Base-by-base conservation (phyloP, 2,888 invertebrate genomes). In the Megastigmus dorsalis region DNA sequence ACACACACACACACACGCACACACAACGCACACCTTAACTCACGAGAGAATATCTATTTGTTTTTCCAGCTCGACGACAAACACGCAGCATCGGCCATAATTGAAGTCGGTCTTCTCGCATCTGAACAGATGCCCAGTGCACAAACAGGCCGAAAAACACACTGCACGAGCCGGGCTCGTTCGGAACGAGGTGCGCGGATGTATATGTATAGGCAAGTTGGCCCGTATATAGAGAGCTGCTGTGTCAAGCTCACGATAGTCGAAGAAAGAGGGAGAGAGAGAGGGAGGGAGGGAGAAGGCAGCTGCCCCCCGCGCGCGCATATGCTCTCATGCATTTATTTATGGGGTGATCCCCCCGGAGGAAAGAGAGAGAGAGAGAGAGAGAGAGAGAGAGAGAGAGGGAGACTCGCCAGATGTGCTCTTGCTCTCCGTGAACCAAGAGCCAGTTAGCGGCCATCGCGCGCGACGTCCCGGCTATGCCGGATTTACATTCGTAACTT, bases 401-500 rank as follows among this genome's bases (percentile, higher is more conserved):
- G 3, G 52, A 9, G 41, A 60, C 33, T 63, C 68, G 41, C 30
- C 74, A 72, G 57, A 72, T 60, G 68, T 54, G 63, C 71, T 67
- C 70, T 66, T 57, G 18, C 74, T 33, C 28, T 5, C 28, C 59
- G 48, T n/a, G 18, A 59, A 38, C 41, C 70, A 36, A 30, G 63
- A 41, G 68, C 63, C 75, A 77, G 79, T 79, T 78, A 78, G 76
- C 75, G 77, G 68, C 74, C 73, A 62, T 66, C 59, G 71, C 55
- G 54, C 36, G 70, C 57, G 54, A n/a, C 26, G 33, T 18, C 7
- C 36, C 28, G 5, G 13, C 23, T 77, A 67, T n/a, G n/a, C n/a
- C 78, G 79, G 78, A 85, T 85, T 84, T 86, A 82, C 86, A 85
- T 86, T 82, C 80, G 81, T 83, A 84, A 86, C 84, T 85, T 86